Base-by-base conservation (phyloP, 1,140 invertebrate genomes). In the Drosophila erecta region DNA sequence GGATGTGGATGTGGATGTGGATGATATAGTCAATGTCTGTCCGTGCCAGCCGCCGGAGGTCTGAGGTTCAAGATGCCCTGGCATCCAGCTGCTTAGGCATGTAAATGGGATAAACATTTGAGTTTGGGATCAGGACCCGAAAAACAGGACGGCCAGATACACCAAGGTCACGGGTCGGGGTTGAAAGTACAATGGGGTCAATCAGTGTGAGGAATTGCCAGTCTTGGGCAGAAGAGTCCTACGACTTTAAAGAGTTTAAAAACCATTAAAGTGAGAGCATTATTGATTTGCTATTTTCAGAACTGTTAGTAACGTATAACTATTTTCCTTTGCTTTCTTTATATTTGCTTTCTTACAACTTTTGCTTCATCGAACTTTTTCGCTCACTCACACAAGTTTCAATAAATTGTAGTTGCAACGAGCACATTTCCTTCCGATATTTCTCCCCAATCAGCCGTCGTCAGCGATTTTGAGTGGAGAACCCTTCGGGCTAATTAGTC, bases 101-200 rank as follows among this genome's bases (percentile, higher is more conserved):
- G 69, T 59, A 72, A 72, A 72, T 72, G 53, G 46, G 38, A 72
- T 72, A 70, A 71, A 70, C 70, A 70, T 72, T 72, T 71, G 70
- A 72, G 43, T 40, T 66, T 59, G 62, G 55, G 43, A 59, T 59
- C 43, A 37, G 44, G 70, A 20, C 38, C 54, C 33, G 11, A 50
- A 49, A 43, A 35, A 15, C 53, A 40, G 38, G 20, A 43, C 12
- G 40, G 12, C 22, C 43, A 12, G 20, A 47, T 3, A 14, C 37
- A 3, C 54, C 35, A 61, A 62, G 57, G 62, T 66, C 62, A 64
- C 8, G 57, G 44, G 14, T 12, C 10, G 4, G 14, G 51, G 17
- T 12, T 24, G 3, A 11, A 37, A 38, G 33, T 30, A 47, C 53
- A 30, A 57, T 46, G 41, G 40, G 33, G 54, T 30, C 53, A 33